Percentiles rank a stretch among this genome's conserved stretches.
phyloP scores from a whole-genome alignment of 2,888 invertebrate species.

The Athalia rosae region DNA sequence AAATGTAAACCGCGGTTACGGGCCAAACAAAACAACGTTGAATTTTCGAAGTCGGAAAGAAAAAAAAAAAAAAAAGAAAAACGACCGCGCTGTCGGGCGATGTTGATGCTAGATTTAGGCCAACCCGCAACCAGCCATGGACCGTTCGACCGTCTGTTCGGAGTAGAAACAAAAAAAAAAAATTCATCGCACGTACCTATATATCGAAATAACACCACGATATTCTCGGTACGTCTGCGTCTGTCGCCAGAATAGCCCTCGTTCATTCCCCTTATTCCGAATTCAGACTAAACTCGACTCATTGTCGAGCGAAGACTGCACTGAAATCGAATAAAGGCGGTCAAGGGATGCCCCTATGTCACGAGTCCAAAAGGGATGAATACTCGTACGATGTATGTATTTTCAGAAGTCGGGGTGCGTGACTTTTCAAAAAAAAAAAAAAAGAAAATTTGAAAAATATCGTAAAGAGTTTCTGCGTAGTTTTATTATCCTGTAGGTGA shows the following conservation, averaged over 20 bases:
- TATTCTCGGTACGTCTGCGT: constrained; percentile 25
- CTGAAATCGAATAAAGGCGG: constrained; percentile 29
- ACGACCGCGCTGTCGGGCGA: too few relatives aligned
- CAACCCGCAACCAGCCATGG: too few relatives aligned
- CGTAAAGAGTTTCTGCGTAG: neutral
- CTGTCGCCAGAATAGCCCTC: constrained; percentile 32
- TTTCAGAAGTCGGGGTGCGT: neutral
- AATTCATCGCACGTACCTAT: neutral
- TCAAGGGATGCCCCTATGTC: constrained; percentile 1
- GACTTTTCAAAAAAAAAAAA: neutral
- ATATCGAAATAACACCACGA: constrained; percentile 10
- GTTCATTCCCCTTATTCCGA: constrained; percentile 26
- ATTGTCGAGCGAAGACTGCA: neutral
- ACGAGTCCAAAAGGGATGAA: neutral
- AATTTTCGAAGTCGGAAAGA: neutral
- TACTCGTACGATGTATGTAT: neutral
- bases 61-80: neutral
- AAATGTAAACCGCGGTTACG: neutral
- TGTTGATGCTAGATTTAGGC: neutral
- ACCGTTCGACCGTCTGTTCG: too few relatives aligned
- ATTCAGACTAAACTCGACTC: neutral
- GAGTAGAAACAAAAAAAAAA: neutral
- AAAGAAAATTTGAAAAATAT: too few relatives aligned
- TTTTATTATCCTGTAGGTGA: neutral
- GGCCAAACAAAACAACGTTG: constrained; percentile 10